Base-by-base conservation (phyloP, 2,888 invertebrate genomes). In the Helleia helle region DNA sequence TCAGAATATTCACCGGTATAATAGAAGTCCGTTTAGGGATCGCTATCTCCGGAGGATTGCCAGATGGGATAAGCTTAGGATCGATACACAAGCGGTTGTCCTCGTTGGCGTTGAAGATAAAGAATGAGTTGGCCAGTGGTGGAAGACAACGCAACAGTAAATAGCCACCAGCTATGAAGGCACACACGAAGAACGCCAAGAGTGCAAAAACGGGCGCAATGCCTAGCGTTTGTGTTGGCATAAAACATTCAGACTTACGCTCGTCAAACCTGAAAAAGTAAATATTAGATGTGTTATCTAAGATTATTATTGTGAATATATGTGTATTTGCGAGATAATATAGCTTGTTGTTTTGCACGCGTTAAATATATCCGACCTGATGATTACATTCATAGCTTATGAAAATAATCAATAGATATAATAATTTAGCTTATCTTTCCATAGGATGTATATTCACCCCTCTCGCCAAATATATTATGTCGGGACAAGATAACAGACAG, bases 31-130 rank as follows among this genome's bases (percentile, higher is more conserved):
- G 58, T 37, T 49, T 68, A 5, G 47, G 30, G 24, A 41, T 50
- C 1, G 68, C 62, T 1, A 56, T 41, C 18, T 44, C 38, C 0
- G 46, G 45, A 0, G 43, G 22, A 4, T 39, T 29, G 0, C 49
- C 59, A 58, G 56, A 46, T 52, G 54, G 51, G 2, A 42, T 40
- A 3, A 55, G 36, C 1, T 54, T 24, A 1, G 59, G 51, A 28
- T 58, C 72, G 8, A 81, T 65, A 44, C 71, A 71, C 0, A 83
- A 62, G 11, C 83, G 56, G 51, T 83, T 83, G 54, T 81, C 83
- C 47, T 81, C 83, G 39, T 81, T 81, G 0, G 67, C 69, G 44
- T 80, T 80, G 55, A 80, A 83, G 30, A 81, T 73, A 52, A 80
- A 83, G 58, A 72, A 81, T 14, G 80, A 77, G 40, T 66, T 65